A percentile compares a stretch with the other conserved stretches of the same genome.
These are phyloP conservation scores for Champsocephalus gunnari DNA, from an alignment of 2,797 vertebrate species.

Conservation along the genomic window DNA sequence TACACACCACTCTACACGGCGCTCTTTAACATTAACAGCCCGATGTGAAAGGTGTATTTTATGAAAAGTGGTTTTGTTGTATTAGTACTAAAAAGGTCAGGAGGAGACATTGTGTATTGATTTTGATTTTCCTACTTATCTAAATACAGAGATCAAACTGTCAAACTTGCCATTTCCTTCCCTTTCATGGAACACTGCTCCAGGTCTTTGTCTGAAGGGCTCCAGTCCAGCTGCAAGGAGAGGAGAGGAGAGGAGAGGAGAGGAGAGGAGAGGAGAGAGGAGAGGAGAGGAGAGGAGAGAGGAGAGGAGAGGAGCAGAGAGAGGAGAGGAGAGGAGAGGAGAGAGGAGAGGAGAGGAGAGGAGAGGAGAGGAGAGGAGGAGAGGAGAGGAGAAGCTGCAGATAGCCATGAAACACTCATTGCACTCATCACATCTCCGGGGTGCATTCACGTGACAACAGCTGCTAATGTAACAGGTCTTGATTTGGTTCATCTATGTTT, in stretches of 20 bases:
- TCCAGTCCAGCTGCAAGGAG: conserved; percentile 80
- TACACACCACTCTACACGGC: not conserved
- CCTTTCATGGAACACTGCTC: conserved; percentile 84
- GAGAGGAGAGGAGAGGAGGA: not conserved
- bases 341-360: conserved; percentile 1
- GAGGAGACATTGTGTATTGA: not conserved
- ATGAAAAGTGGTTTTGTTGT: too few species aligned
- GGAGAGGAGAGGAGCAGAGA: too few species aligned
- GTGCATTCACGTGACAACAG: too few species aligned
- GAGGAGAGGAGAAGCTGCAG: not conserved
- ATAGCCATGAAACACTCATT: not conserved
- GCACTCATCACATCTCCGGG: not conserved
- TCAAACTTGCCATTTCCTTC: conserved; percentile 76
- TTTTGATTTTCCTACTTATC: too few species aligned
- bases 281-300: not conserved
- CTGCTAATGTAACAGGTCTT: not conserved
- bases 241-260: not conserved
- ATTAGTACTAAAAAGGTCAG: not conserved
- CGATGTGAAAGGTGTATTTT: not conserved
- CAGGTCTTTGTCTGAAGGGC: conserved; percentile 78
- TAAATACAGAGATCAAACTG: not conserved
- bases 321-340: not conserved
- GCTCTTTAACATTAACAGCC: not conserved
- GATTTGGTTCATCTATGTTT: not conserved
- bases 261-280: not conserved